phyloP scores from a whole-genome alignment of 2,113 vertebrate genomes.

The Aythya baeri region DNA sequence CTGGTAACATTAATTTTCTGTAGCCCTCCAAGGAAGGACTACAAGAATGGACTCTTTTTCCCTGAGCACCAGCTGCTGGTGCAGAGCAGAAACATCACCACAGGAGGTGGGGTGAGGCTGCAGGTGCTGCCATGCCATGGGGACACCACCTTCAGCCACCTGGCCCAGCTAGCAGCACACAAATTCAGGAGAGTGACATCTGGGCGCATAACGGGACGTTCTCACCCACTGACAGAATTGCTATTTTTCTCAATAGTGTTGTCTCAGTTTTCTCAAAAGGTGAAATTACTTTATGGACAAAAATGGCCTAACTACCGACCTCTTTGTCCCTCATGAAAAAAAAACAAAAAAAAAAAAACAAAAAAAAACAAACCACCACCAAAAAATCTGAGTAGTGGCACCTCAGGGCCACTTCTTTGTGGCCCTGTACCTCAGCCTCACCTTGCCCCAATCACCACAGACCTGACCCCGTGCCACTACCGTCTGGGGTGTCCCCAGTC shows the following conservation, averaged over 20 bases:
- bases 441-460: too few species aligned
- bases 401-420: not conserved
- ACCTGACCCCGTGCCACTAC: too few species aligned
- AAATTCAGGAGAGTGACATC: rapidly evolving
- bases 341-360: too few species aligned
- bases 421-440: not conserved
- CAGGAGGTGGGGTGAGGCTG: too few species aligned
- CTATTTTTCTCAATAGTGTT: not conserved
- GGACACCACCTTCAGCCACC: not conserved
- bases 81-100: not conserved
- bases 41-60: not conserved
- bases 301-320: not conserved
- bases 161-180: rapidly evolving
- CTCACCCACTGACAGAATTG: not conserved
- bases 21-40: not conserved
- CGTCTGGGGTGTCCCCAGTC: rapidly evolving
- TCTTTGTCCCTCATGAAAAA: not conserved
- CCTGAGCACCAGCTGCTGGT: rapidly evolving
- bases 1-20: not conserved
- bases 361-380: too few species aligned
- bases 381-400: rapidly evolving
- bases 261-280: not conserved
- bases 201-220: not conserved
- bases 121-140: too few species aligned
- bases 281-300: not conserved